Evolutionary conservation across 2,113 vertebrate genomes (phyloP), one percentile per base, ranked within the genome.

Genomic region (Gnathonemus longibarbis): DNA sequence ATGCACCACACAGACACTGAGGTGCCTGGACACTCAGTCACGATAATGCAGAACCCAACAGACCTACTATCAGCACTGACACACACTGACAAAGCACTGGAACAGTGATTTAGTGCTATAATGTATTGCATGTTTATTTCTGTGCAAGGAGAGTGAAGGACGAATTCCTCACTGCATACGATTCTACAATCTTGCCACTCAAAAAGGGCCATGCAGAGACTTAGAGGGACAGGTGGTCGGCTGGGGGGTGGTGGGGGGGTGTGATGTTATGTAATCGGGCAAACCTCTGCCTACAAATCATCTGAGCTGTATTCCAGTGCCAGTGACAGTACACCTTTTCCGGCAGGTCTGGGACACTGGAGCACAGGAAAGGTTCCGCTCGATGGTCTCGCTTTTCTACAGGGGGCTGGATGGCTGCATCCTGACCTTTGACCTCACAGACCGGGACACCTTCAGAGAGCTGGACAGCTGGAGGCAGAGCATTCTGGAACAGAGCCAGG

Each of bases 261-360:
- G 21, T 50, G n/a, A 52, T 49, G 24, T 24, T 52, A 1, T 0
- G 0, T 10, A 21, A n/a, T 13, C 1, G 48, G 24, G n/a, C n/a
- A 5, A 27, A 5, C n/a, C 84, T 50, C 19, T 80, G 74, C 11
- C n/a, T 17, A 31, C 74, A 77, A 45, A 83, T 19, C 2, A 83
- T 9, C 77, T 83, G 39, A 21, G 17, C 35, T 17, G 21, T 84
- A 24, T 24, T 46, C 80, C 3, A 74, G 3, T 49, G 46, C 15
- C 45, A 49, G 4, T 89, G n/a, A 89, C 13, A 2, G 24, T 11
- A 8, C 15, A 45, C 10, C 7, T 83, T 50, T 58, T 84, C 31
- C 5, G n/a, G 8, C 91, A 97, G 96, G 96, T 97, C 91, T 97
- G 96, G 96, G 96, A 97, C 93, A 97, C 96, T 0, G 96, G 96